Conservation (phyloP, 30 jellyfish, hydroid and myxozoan species). For the Aurelia coerulea region DNA sequence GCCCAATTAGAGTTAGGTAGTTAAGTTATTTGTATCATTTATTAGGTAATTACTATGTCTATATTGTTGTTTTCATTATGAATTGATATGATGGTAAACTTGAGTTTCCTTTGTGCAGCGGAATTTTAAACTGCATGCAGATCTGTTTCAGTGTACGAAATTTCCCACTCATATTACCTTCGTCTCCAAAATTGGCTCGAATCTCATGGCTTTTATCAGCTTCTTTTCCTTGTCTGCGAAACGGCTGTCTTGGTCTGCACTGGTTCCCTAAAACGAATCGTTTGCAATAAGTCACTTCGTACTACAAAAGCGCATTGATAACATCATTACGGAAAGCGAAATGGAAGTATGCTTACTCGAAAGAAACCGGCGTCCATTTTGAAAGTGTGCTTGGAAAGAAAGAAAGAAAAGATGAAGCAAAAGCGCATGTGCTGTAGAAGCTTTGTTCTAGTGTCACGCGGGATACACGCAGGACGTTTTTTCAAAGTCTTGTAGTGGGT, state of each 20-base stretch:
- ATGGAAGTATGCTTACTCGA: constrained; percentile 30
- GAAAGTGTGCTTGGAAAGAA: not conserved
- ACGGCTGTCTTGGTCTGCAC: constrained; percentile 94
- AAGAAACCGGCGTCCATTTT: constrained; percentile 81
- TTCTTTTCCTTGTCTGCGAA: constrained; percentile 91
- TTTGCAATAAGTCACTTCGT: too few relatives aligned
- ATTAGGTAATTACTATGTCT: too few relatives aligned
- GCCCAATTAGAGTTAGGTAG: too few relatives aligned
- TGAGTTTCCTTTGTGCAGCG: too few relatives aligned
- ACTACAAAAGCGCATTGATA: not conserved
- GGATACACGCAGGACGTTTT: constrained; percentile 3
- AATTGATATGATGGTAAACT: too few relatives aligned
- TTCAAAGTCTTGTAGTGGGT: too few relatives aligned
- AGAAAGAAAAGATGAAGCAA: not conserved
- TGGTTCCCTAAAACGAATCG: constrained; percentile 76
- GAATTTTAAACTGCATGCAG: not conserved
- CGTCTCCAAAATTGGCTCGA: constrained; percentile 69
- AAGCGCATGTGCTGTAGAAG: constrained; percentile 24
- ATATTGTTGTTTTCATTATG: too few relatives aligned
- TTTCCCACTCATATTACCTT: constrained; percentile 53
- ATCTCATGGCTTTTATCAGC: constrained; percentile 84
- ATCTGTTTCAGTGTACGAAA: too few relatives aligned
- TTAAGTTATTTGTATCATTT: too few relatives aligned
- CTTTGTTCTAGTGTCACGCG: not conserved
- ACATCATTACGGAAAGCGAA: not conserved